Percentiles rank a stretch among this genome's conserved stretches.
These are phyloP conservation scores for Etheostoma cragini DNA, from an alignment of 2,113 vertebrate species.

Conservation along the genomic window DNA sequence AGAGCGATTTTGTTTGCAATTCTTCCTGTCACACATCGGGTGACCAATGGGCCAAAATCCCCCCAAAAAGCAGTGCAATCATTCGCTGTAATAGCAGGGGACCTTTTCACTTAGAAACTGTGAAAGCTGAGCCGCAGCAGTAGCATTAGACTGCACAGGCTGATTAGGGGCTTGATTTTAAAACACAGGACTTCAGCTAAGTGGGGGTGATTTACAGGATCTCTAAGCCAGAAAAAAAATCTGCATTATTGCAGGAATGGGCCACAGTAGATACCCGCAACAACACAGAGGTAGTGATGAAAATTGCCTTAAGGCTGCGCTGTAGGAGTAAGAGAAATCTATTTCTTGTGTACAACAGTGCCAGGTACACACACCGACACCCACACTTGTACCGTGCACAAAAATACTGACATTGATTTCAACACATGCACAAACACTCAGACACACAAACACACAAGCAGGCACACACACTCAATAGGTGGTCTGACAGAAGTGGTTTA, in stretches of 20 bases:
- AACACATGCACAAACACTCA: slow-evolving; percentile 45
- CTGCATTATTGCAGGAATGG: slow-evolving; percentile 26
- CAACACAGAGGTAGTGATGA: slow-evolving; percentile 61
- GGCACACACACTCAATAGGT: slow-evolving; percentile 63
- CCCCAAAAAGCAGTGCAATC: slow-evolving; percentile 44
- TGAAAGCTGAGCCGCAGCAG: slow-evolving; percentile 23
- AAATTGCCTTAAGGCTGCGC: slow-evolving; percentile 75
- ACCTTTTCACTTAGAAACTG: slow-evolving; percentile 46
- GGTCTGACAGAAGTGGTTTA: slow-evolving; percentile 80
- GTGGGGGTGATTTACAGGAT: slow-evolving; percentile 48
- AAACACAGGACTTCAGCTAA: slow-evolving; percentile 46
- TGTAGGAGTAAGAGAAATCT: slow-evolving; percentile 68
- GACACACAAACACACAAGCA: slow-evolving; percentile 21
- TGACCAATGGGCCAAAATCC: slow-evolving; percentile 44
- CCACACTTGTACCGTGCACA: slow-evolving; percentile 53
- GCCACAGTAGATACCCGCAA: slow-evolving; percentile 49
- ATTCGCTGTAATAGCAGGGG: slow-evolving; percentile 22
- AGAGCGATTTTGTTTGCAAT: slow-evolving; percentile 49
- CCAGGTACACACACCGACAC: slow-evolving; percentile 61
- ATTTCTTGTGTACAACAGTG: slow-evolving; percentile 64
- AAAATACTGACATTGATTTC: slow-evolving; percentile 65
- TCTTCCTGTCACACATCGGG: slow-evolving; percentile 49
- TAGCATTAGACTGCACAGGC: slow-evolving; percentile 18
- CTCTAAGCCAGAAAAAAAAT: slow-evolving; percentile 14
- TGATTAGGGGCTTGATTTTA: slow-evolving; percentile 56